A percentile compares a stretch with the other conserved stretches of the same genome.
These are phyloP conservation scores for Lamellibrachia columna DNA, from an alignment of 2,888 invertebrate genomes.

Conservation along the genomic window DNA sequence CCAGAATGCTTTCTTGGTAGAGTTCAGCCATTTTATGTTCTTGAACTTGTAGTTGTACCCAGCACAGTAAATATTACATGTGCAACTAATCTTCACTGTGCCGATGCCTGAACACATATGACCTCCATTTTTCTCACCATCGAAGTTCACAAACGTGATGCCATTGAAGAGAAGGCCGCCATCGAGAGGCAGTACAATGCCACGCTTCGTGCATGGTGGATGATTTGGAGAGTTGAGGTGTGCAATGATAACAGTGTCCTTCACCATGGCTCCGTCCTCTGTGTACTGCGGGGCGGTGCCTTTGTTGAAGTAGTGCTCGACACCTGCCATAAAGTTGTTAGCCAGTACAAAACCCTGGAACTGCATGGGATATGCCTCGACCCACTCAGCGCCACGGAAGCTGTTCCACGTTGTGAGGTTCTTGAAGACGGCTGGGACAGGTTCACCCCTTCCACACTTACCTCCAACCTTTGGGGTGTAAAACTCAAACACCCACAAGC, in stretches of 20 bases:
- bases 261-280: slow-evolving; percentile 28
- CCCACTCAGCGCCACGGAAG: slow-evolving; percentile 49
- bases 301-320: slow-evolving; percentile 37
- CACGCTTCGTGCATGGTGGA: slow-evolving; percentile 22
- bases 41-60: slow-evolving; percentile 47
- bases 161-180: slow-evolving; percentile 31
- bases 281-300: background rate
- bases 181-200: slow-evolving; percentile 33
- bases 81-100: slow-evolving; percentile 27
- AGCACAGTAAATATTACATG: slow-evolving; percentile 23
- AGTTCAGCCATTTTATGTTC: slow-evolving; percentile 44
- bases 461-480: slow-evolving; percentile 40
- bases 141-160: slow-evolving; percentile 36
- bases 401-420: slow-evolving; percentile 45
- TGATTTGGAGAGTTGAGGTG: slow-evolving; percentile 13
- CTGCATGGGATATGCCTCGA: slow-evolving; percentile 42
- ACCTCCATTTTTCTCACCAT: slow-evolving; percentile 20
- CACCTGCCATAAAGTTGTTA: slow-evolving; percentile 42
- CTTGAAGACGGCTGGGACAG: slow-evolving; percentile 41
- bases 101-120: slow-evolving; percentile 24
- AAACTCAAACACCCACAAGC: slow-evolving; percentile 46
- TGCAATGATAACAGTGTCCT: slow-evolving; percentile 25
- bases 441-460: slow-evolving; percentile 24
- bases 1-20: slow-evolving; percentile 38
- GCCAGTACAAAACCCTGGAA: slow-evolving; percentile 41